Evolutionary conservation across 2,888 invertebrate genomes (phyloP).

Genomic region (Campoplex nolae): DNA sequence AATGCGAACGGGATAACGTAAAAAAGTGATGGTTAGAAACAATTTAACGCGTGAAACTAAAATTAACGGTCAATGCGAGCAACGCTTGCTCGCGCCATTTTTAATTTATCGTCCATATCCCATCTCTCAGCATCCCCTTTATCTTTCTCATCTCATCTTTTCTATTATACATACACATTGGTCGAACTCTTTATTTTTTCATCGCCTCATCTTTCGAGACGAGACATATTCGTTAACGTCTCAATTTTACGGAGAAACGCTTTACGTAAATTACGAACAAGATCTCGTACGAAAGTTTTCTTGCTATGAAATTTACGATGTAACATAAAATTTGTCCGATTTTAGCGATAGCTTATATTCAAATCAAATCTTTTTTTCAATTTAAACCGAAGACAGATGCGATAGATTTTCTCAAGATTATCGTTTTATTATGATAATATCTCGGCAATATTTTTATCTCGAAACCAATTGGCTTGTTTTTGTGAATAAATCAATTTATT

Average conservation of each 20-base stretch:
- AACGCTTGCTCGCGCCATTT: conserved; percentile 22
- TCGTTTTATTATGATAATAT: neutral
- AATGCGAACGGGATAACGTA: conserved; percentile 36
- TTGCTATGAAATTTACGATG: conserved; percentile 26
- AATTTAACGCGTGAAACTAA: conserved; percentile 53
- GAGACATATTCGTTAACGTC: conserved; percentile 8
- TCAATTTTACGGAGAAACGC: conserved; percentile 25
- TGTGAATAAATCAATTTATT: neutral
- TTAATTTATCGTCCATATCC: conserved; percentile 30
- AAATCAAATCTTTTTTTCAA: conserved; percentile 14
- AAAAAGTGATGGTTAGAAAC: conserved; percentile 39
- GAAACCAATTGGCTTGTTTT: neutral
- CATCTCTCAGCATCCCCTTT: conserved; percentile 6
- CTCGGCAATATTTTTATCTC: neutral
- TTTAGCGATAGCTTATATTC: conserved; percentile 15
- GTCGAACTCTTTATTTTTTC: conserved; percentile 36
- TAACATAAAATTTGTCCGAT: conserved; percentile 20
- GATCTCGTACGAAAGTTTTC: neutral
- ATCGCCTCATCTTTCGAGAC: neutral
- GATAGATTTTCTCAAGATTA: conserved; percentile 2
- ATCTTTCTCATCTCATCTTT: conserved; percentile 20
- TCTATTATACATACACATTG: conserved; percentile 39
- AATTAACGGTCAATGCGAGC: conserved; percentile 47
- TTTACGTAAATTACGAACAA: conserved; percentile 3
- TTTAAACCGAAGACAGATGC: neutral